phyloP scores from a whole-genome alignment of 35 echinoderm and acorn worm species.

The Acanthaster planci region DNA sequence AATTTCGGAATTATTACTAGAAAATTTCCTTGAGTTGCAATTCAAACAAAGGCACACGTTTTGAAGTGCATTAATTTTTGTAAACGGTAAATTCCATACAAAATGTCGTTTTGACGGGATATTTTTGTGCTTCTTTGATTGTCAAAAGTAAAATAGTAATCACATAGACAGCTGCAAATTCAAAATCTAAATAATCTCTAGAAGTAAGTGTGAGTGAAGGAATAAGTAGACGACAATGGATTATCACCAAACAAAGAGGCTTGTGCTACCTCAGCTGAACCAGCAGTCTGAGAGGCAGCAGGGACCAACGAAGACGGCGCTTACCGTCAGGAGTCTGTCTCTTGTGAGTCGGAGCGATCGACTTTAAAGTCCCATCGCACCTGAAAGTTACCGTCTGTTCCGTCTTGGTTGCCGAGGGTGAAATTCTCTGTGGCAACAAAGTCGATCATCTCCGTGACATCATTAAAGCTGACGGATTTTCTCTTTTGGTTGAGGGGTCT shows the following conservation, averaged over 20 bases:
- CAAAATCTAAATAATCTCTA: background rate
- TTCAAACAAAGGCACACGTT: background rate
- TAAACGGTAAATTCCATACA: too few species aligned
- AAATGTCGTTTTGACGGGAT: too few species aligned
- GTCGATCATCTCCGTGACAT: constrained; percentile 11
- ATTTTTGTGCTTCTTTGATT: background rate
- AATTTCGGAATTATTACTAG: background rate
- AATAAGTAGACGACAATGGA: background rate
- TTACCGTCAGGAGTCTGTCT: background rate
- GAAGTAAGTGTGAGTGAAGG: background rate
- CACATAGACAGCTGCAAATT: background rate
- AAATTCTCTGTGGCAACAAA: constrained; percentile 11
- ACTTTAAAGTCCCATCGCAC: constrained; percentile 11
- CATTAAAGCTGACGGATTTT: constrained; percentile 20
- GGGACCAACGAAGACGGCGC: constrained; percentile 12
- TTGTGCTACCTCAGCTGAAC: background rate
- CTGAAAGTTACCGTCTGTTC: background rate
- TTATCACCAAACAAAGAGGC: background rate
- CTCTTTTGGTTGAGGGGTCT: background rate
- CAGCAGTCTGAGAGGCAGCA: background rate
- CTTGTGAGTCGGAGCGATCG: background rate
- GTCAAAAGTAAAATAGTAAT: background rate
- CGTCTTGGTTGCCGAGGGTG: background rate
- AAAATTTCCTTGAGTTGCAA: background rate
- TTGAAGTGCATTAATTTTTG: too few species aligned